phyloP scores from a whole-genome alignment of 53 echinoderm and acorn worm genomes.

The Stichopus horrens region DNA sequence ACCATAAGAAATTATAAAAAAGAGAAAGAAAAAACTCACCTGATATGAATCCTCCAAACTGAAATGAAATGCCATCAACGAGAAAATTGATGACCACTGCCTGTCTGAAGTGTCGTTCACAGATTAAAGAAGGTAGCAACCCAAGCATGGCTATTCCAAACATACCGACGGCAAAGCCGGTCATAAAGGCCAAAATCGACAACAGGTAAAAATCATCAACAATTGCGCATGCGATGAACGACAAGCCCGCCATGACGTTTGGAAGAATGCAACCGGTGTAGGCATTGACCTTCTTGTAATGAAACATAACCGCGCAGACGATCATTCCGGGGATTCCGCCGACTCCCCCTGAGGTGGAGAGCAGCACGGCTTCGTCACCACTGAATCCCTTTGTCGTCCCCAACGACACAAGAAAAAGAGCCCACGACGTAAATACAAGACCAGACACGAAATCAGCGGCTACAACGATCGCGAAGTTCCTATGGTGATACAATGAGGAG shows the following conservation, averaged over 20 bases:
- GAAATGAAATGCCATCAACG: constrained; percentile 3
- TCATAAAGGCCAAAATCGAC: background rate
- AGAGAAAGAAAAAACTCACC: background rate
- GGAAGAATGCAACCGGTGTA: constrained; percentile 1
- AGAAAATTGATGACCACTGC: constrained; percentile 23
- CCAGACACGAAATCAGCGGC: background rate
- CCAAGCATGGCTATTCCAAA: background rate
- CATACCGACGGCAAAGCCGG: background rate
- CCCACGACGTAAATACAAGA: constrained; percentile 13
- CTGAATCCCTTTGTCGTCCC: constrained; percentile 7
- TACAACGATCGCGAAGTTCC: background rate
- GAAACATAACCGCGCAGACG: background rate
- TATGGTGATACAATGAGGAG: constrained; percentile 1
- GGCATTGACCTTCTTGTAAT: constrained; percentile 3
- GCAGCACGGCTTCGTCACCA: background rate
- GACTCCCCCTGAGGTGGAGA: constrained; percentile 8
- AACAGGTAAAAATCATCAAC: background rate
- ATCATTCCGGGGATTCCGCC: background rate
- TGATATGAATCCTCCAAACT: constrained; percentile 24
- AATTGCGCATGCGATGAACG: background rate
- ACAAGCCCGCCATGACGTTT: background rate
- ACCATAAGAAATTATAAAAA: no score
- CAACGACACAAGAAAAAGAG: constrained; percentile 15
- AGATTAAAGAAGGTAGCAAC: background rate
- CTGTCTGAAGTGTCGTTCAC: background rate